phyloP scores from a whole-genome alignment of 2,888 invertebrate genomes.

The Amiota communis region DNA sequence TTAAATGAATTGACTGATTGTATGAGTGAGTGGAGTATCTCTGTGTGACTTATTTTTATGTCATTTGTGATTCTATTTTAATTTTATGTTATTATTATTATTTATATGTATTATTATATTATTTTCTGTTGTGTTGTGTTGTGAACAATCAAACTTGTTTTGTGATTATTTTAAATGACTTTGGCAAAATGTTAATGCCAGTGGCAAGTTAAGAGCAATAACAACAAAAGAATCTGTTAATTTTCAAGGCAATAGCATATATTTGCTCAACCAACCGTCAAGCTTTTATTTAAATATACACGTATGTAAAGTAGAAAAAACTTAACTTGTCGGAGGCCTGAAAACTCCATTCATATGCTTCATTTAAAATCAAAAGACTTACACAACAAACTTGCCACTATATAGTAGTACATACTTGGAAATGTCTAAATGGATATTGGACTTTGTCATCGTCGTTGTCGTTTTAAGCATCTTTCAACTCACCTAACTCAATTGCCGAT shows the following conservation, averaged over 20 bases:
- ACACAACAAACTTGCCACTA: conserved; percentile 51
- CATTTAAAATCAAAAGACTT: conserved; percentile 54
- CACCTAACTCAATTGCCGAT: conserved; percentile 75
- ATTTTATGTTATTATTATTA: background rate
- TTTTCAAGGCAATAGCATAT: conserved; percentile 31
- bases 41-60: no score
- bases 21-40: no score
- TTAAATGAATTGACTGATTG: no score
- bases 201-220: conserved; percentile 23
- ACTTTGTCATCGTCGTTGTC: no score
- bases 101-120: background rate
- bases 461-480: conserved; percentile 44
- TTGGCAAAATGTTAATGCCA: conserved; percentile 58
- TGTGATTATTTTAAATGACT: conserved; percentile 38
- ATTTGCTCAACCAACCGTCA: background rate
- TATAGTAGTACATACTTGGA: background rate
- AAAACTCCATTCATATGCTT: no score
- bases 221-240: conserved; percentile 13
- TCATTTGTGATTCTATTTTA: background rate
- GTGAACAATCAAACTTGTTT: conserved; percentile 45
- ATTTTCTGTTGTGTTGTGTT: background rate
- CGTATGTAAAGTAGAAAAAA: no score
- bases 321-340: no score
- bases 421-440: conserved; percentile 27
- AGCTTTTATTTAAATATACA: no score